Evolutionary conservation across 2,888 invertebrate genomes (phyloP), one percentile per base, ranked within the genome.

Genomic region (Tetragonula carbonaria): DNA sequence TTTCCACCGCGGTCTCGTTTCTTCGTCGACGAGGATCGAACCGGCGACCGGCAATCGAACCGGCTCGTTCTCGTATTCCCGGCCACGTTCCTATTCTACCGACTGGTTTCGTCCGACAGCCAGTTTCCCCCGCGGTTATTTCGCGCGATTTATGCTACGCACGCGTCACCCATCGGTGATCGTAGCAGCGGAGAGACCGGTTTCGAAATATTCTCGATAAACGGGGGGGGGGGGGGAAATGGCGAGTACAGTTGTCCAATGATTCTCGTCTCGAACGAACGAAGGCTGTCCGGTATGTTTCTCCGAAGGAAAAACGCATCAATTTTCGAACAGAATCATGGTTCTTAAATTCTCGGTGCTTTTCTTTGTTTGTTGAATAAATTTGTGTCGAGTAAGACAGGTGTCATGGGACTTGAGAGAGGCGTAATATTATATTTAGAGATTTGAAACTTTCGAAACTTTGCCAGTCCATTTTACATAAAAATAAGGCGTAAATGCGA

Each of bases 61-160:
- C 23, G n/a, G 11, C 53, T 28, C n/a, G 67, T 23, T 82, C 55
- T 55, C 82, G 78, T 77, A 71, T 71, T 80, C 80, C 50, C 63
- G 70, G n/a, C 63, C 77, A 57, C 55, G 68, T 62, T 62, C 81
- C 74, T 33, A 16, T 53, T 59, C 51, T 23, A 14, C 28, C 51
- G n/a, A 23, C 68, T 45, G 45, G 28, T 67, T 16, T 28, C 16
- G 21, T 21, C 77, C 16, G 16, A 23, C 77, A 16, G 45, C 18
- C 51, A 18, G 55, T 50, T 50, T 57, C 50, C 28, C 2, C 28
- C 45, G 33, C 45, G 28, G 57, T 57, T 57, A 28, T 76, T n/a
- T 33, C 65, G 53, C 53, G 11, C 68, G 38, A 68, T 53, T 68
- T 67, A 59, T 73, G 55, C 51, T n/a, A 59, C 66, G 63, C 21